These are phyloP conservation scores for Hydrocynus forskahlii DNA, from an alignment of 2,797 vertebrate genomes.

Conservation along the genomic window DNA sequence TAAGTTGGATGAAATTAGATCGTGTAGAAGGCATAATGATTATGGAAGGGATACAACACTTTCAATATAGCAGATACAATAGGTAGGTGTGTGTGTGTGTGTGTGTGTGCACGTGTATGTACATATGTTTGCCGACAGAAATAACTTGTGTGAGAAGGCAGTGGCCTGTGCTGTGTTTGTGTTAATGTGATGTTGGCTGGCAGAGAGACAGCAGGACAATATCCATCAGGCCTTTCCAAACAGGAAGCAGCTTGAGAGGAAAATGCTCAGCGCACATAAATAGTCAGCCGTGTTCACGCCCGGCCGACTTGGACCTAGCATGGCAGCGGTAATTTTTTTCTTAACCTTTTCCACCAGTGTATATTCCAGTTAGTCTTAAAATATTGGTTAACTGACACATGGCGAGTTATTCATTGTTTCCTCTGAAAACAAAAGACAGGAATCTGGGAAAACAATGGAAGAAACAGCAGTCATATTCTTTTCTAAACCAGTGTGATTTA, in stretches of 20 bases:
- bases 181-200: constrained; percentile 49
- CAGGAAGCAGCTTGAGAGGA: constrained; percentile 65
- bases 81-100: neutral
- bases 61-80: neutral
- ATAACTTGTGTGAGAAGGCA: constrained; percentile 23
- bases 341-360: neutral
- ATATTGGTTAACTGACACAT: neutral
- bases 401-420: neutral
- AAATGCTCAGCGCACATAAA: constrained; percentile 53
- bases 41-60: neutral
- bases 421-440: neutral
- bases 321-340: constrained; percentile 20
- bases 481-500: neutral
- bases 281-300: constrained; percentile 37
- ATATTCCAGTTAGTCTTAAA: neutral
- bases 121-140: constrained; percentile 15
- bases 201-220: constrained; percentile 50
- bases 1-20: neutral
- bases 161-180: constrained; percentile 25
- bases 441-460: neutral
- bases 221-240: constrained; percentile 59
- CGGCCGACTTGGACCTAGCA: constrained; percentile 17
- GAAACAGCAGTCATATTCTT: no score
- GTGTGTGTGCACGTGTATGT: constrained; percentile 13
- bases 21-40: neutral